Evolutionary conservation across 2,888 invertebrate species (phyloP).

Genomic region (Pseudanteris insignis): DNA sequence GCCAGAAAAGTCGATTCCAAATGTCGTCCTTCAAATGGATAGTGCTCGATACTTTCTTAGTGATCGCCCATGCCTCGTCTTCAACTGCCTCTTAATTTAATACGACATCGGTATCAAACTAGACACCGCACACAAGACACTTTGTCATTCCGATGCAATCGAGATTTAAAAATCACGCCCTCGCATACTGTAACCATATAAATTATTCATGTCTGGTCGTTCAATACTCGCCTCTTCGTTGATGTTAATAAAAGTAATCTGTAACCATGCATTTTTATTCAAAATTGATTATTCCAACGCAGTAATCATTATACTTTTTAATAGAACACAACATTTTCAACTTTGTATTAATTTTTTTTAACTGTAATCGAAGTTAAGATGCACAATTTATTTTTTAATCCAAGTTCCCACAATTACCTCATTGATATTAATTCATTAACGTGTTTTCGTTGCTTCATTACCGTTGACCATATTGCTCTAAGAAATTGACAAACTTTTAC

Average conservation of each 20-base stretch:
- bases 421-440: conserved; percentile 21
- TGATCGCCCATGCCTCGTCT: conserved; percentile 46
- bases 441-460: conserved; percentile 19
- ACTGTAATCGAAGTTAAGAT: too few relatives aligned
- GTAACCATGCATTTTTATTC: too few relatives aligned
- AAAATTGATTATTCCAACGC: too few relatives aligned
- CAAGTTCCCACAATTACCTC: too few relatives aligned
- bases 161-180: background rate
- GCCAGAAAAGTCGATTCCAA: conserved; percentile 62
- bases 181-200: too few relatives aligned
- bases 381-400: too few relatives aligned
- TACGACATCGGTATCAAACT: conserved; percentile 46
- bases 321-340: too few relatives aligned
- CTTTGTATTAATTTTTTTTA: too few relatives aligned
- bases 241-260: too few relatives aligned
- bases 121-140: conserved; percentile 11
- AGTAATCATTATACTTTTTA: too few relatives aligned
- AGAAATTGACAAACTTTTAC: conserved; percentile 66
- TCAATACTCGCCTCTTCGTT: too few relatives aligned
- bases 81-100: conserved; percentile 58
- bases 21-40: conserved; percentile 61
- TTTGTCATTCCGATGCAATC: conserved; percentile 12
- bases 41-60: conserved; percentile 37
- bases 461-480: conserved; percentile 63
- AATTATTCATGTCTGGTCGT: too few relatives aligned